Evolutionary conservation across 2,888 invertebrate species (phyloP).

Genomic region (Trissolcus japonicus): DNA sequence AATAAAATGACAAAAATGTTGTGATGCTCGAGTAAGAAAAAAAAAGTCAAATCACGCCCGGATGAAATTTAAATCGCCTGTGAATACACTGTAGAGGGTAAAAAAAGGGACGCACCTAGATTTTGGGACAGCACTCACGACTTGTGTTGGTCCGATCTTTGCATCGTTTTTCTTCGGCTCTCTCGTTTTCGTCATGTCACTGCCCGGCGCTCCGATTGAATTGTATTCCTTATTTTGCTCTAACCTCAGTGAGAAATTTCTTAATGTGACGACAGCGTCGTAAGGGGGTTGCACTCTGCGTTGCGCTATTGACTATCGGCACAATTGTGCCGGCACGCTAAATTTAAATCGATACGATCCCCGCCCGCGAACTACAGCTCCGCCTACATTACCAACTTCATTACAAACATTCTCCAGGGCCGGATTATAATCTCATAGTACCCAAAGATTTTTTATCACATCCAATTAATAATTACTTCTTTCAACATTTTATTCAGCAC

Average conservation of each 20-base stretch:
- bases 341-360: conserved; percentile 75
- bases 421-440: background rate
- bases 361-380: conserved; percentile 64
- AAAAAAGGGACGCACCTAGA: conserved; percentile 65
- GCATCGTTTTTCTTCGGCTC: conserved; percentile 14
- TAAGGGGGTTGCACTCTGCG: conserved; percentile 55
- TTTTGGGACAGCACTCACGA: conserved; percentile 67
- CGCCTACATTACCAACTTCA: conserved; percentile 59
- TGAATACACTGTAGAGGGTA: no score
- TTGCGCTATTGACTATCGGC: conserved; percentile 64
- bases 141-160: conserved; percentile 61
- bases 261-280: conserved; percentile 27
- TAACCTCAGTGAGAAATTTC: conserved; percentile 25
- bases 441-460: background rate
- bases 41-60: conserved; percentile 10
- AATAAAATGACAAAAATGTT: background rate
- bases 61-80: background rate
- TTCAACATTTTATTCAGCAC: no score
- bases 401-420: conserved; percentile 26
- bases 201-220: background rate
- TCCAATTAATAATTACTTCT: no score
- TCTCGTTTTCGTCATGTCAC: conserved; percentile 33
- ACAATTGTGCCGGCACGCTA: conserved; percentile 71
- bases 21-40: background rate
- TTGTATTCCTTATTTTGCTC: conserved; percentile 13